Conservation (phyloP, 2,797 vertebrate species). For the Etheostoma perlongum region DNA sequence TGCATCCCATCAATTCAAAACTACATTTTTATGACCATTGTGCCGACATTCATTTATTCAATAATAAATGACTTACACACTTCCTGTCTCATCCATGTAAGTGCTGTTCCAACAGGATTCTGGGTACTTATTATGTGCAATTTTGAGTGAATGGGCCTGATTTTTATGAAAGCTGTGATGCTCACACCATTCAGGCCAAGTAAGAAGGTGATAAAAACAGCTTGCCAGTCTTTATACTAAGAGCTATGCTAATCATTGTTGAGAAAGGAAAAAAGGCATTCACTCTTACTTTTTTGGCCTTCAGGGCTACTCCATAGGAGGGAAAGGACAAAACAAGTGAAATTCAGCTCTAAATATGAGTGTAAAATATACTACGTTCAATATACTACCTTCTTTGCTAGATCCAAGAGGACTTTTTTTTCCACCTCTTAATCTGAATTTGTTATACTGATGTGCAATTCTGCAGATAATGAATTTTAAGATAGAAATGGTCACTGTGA, state of each 20-base stretch:
- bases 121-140: constrained; percentile 36
- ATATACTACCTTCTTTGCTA: constrained; percentile 22
- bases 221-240: constrained; percentile 35
- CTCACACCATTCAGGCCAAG: constrained; percentile 53
- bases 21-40: constrained; percentile 13
- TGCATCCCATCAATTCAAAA: constrained; percentile 25
- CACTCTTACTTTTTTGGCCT: neutral
- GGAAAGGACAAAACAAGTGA: constrained; percentile 31
- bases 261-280: constrained; percentile 30
- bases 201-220: constrained; percentile 40
- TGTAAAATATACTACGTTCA: constrained; percentile 11
- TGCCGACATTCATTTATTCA: neutral
- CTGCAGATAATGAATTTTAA: constrained; percentile 42
- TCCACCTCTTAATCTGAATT: constrained; percentile 37
- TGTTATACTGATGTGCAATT: constrained; percentile 44
- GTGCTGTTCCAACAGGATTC: constrained; percentile 29
- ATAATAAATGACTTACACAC: constrained; percentile 39
- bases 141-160: constrained; percentile 62
- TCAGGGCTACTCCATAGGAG: neutral
- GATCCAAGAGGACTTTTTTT: constrained; percentile 6
- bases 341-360: constrained; percentile 33
- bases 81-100: constrained; percentile 15
- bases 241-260: constrained; percentile 50
- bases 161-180: constrained; percentile 53
- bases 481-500: constrained; percentile 58